A percentile compares a stretch with the other conserved stretches of the same genome.
These are phyloP conservation scores for Xenopus borealis DNA, from an alignment of 2,113 vertebrate genomes.

Conservation along the genomic window DNA sequence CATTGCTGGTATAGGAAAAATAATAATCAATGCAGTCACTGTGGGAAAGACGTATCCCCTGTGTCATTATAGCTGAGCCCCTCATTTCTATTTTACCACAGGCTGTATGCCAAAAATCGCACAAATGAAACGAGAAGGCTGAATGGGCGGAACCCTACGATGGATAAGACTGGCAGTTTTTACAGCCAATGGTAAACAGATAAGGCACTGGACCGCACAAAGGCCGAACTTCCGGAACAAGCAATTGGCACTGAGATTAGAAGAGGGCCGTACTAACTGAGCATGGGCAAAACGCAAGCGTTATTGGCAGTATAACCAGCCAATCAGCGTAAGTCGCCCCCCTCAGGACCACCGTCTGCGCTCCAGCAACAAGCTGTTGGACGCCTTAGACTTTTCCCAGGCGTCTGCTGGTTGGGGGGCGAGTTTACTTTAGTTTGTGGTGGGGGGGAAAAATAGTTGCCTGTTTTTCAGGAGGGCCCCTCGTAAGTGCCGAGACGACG, in stretches of 20 bases:
- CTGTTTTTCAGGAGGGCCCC: too few species aligned
- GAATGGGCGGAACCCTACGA: background rate
- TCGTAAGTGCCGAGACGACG: too few species aligned
- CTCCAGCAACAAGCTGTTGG: conserved; percentile 4
- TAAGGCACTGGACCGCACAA: too few species aligned
- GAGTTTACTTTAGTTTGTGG: conserved; percentile 23
- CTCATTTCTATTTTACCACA: too few species aligned
- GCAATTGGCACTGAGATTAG: background rate
- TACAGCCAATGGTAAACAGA: background rate
- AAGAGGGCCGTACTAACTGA: background rate
- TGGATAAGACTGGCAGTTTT: background rate
- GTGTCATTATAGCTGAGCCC: too few species aligned
- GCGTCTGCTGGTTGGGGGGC: conserved; percentile 28
- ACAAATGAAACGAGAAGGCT: too few species aligned
- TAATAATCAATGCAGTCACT: too few species aligned
- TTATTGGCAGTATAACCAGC: background rate
- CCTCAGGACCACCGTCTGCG: conserved; percentile 16
- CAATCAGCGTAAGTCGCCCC: background rate
- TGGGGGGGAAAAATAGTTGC: too few species aligned
- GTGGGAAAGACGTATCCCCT: too few species aligned
- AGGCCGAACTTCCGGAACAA: background rate
- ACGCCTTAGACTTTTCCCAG: background rate
- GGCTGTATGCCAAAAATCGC: too few species aligned
- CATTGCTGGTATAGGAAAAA: too few species aligned
- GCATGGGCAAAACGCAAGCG: background rate